Percentiles rank a stretch among this genome's conserved stretches.
Conservation (phyloP, 2,797 vertebrate genomes). For the Fringilla coelebs region DNA sequence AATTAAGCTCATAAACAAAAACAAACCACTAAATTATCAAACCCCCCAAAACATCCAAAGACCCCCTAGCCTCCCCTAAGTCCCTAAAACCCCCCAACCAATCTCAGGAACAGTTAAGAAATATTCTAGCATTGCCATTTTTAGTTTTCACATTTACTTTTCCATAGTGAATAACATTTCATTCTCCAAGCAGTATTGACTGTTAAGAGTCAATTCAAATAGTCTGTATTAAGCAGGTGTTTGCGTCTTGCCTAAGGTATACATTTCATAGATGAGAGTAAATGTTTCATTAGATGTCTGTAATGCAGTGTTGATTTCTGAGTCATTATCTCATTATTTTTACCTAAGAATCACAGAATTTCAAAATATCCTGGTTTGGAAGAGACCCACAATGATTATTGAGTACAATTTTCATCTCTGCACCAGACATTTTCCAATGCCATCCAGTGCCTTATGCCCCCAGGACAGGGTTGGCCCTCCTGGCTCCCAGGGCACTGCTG, state of each 20-base stretch:
- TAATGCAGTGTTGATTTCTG: neutral
- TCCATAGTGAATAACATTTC: neutral
- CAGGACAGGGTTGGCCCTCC: neutral
- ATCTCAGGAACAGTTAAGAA: neutral
- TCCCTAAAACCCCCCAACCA: rapidly evolving
- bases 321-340: neutral
- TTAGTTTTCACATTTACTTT: neutral
- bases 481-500: neutral
- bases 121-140: neutral
- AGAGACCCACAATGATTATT: neutral
- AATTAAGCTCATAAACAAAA: neutral
- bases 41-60: rapidly evolving
- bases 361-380: neutral
- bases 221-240: neutral
- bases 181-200: neutral
- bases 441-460: neutral
- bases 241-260: neutral
- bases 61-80: rapidly evolving
- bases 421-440: neutral
- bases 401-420: too few relatives aligned
- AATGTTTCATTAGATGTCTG: neutral
- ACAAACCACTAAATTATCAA: neutral
- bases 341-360: neutral
- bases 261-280: neutral
- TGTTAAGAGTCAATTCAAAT: neutral